These are phyloP conservation scores for Thryonomys swinderianus DNA, from an alignment of 2,113 vertebrate genomes.

Conservation along the genomic window DNA sequence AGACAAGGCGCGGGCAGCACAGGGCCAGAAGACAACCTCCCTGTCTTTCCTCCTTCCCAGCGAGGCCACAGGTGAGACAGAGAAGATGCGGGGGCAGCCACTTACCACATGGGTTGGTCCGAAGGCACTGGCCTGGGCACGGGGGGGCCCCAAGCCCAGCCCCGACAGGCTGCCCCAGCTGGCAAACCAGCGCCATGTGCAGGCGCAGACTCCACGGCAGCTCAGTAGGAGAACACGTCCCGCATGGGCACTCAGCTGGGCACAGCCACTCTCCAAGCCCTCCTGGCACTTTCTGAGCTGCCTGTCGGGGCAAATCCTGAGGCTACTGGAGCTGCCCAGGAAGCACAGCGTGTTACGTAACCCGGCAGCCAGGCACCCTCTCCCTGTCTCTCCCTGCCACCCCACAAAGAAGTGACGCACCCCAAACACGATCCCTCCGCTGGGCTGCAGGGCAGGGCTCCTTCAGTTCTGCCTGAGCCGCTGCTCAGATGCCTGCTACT, in stretches of 20 bases:
- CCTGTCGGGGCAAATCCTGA: slow-evolving; percentile 67
- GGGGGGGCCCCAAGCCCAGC: slow-evolving; percentile 33
- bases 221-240: background rate
- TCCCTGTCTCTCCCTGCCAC: slow-evolving; percentile 61
- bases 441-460: background rate
- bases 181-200: slow-evolving; percentile 72
- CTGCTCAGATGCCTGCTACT: background rate
- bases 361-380: slow-evolving; percentile 7
- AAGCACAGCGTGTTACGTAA: slow-evolving; percentile 66
- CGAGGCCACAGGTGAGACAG: background rate
- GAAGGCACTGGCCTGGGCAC: background rate
- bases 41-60: background rate
- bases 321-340: slow-evolving; percentile 1
- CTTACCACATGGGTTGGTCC: slow-evolving; percentile 53
- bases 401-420: slow-evolving; percentile 60
- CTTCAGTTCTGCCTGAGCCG: background rate
- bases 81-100: background rate
- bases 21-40: background rate
- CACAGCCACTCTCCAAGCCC: background rate
- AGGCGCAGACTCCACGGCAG: background rate
- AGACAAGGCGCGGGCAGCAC: background rate
- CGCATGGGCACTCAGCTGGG: background rate
- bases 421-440: slow-evolving; percentile 44
- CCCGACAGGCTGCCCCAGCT: slow-evolving; percentile 7
- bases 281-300: slow-evolving; percentile 38